Conservation (phyloP, 2,113 vertebrate species). For the Mus pahari region DNA sequence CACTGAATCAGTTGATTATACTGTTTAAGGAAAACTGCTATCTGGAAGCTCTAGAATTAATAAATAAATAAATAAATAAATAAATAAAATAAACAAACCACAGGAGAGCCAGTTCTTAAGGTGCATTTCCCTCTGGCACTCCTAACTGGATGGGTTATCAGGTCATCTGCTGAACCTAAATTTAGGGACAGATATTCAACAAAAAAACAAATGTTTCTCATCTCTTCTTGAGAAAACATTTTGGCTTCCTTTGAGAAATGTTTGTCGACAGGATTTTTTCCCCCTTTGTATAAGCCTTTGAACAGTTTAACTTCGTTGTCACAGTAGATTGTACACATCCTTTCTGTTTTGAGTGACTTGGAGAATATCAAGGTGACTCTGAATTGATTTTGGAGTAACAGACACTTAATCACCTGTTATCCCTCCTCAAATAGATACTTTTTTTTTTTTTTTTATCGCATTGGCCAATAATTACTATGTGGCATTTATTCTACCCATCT, state of each 20-base stretch:
- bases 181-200: not conserved
- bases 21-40: slow-evolving; percentile 68
- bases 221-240: not conserved
- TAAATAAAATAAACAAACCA: too few species aligned
- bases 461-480: not conserved
- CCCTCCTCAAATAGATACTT: not conserved
- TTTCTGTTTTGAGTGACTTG: not conserved
- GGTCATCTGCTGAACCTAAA: not conserved
- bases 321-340: not conserved
- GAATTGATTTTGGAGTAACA: not conserved
- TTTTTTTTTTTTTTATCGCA: not conserved
- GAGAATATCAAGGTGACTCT: not conserved
- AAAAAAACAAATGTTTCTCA: not conserved
- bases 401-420: not conserved
- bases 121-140: not conserved
- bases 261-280: not conserved
- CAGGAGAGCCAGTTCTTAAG: not conserved
- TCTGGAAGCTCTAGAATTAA: not conserved
- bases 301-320: not conserved
- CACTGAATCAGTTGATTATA: slow-evolving; percentile 68
- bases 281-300: not conserved
- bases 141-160: not conserved
- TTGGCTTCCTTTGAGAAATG: not conserved
- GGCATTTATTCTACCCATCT: not conserved
- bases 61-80: too few species aligned